Percentiles rank a stretch among this genome's conserved stretches.
Evolutionary conservation across 2,797 vertebrate genomes (phyloP).

Genomic region (Anolis apletophallus): DNA sequence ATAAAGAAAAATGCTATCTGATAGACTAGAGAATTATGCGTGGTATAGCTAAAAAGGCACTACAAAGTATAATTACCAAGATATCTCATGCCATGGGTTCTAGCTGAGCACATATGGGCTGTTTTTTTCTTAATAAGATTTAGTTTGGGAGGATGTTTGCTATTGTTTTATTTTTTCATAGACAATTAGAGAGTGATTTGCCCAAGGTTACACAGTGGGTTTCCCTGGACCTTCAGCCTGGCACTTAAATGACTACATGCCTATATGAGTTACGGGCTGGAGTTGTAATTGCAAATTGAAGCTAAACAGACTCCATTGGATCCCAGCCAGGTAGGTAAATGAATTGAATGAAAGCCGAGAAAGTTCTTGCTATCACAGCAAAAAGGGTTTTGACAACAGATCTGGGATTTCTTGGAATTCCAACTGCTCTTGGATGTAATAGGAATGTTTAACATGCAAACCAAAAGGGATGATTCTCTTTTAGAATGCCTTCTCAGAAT

Average conservation of each 20-base stretch:
- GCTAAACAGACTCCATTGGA: neutral
- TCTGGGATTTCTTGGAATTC: neutral
- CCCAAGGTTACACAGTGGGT: no score
- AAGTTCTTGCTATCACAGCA: neutral
- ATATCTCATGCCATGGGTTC: neutral
- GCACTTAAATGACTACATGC: no score
- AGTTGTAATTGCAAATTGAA: neutral
- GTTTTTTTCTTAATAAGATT: no score
- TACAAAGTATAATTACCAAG: no score
- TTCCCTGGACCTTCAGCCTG: no score
- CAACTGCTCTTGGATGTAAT: neutral
- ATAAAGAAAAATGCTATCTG: no score
- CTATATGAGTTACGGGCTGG: no score
- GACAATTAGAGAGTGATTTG: no score
- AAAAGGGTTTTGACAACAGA: slow-evolving; percentile 2
- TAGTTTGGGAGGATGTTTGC: no score
- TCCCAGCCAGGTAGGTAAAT: neutral
- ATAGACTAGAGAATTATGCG: no score
- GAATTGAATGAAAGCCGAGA: neutral
- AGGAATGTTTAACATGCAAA: neutral
- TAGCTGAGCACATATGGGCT: neutral
- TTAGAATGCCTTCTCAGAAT: neutral
- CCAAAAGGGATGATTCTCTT: neutral
- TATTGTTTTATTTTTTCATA: no score
- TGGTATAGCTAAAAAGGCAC: no score